phyloP scores from a whole-genome alignment of 2,797 vertebrate species.

The Choloepus didactylus region DNA sequence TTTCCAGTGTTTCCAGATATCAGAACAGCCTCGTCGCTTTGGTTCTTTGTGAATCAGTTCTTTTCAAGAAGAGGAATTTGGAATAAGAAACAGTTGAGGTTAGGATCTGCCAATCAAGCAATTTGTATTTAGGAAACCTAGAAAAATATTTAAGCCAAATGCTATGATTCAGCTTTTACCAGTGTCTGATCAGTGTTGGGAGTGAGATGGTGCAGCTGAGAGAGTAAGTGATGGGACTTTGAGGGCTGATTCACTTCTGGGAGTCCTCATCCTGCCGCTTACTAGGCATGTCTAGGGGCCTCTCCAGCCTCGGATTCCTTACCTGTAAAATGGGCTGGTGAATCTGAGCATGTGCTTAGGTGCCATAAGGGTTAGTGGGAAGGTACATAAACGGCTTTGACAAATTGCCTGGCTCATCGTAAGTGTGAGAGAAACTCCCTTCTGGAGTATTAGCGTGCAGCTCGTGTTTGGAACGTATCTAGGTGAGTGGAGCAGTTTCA shows the following conservation, averaged over 20 bases:
- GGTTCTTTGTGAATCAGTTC: neutral
- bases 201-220: rapidly evolving
- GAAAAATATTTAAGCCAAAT: neutral
- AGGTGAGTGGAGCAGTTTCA: rapidly evolving
- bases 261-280: rapidly evolving
- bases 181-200: rapidly evolving
- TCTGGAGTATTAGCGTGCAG: rapidly evolving
- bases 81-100: conserved; percentile 46
- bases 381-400: rapidly evolving
- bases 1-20: conserved; percentile 61
- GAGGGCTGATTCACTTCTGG: neutral
- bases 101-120: neutral
- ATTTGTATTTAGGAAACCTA: neutral
- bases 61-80: neutral
- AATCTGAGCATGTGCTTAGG: rapidly evolving
- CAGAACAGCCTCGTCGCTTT: neutral
- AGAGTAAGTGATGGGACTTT: rapidly evolving
- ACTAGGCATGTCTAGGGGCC: rapidly evolving
- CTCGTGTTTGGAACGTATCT: rapidly evolving
- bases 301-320: neutral
- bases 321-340: neutral
- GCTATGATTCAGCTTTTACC: neutral
- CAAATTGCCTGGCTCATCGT: neutral
- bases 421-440: neutral
- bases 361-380: rapidly evolving